A percentile compares a stretch with the other conserved stretches of the same genome.
These are phyloP conservation scores for Acronicta psi DNA, from an alignment of 2,888 invertebrate genomes.

Conservation along the genomic window DNA sequence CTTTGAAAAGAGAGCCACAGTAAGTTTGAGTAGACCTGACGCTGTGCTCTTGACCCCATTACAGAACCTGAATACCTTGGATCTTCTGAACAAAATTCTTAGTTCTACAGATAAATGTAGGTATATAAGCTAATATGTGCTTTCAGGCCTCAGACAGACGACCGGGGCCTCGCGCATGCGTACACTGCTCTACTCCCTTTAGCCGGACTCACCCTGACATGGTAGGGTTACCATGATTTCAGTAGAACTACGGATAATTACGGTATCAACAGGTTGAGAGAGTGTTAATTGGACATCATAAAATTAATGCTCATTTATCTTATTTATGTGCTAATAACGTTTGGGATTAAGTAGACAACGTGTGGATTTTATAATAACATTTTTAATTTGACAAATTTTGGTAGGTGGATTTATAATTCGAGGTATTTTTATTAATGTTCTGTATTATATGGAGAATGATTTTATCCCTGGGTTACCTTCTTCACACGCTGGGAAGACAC, in stretches of 20 bases:
- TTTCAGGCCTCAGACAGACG: slow-evolving; percentile 53
- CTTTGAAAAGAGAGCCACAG: background rate
- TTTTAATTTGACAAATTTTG: no score
- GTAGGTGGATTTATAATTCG: no score
- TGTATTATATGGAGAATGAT: no score
- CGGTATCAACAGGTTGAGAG: slow-evolving; percentile 63
- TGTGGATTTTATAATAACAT: background rate
- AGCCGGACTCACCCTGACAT: slow-evolving; percentile 49
- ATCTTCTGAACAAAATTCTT: slow-evolving; percentile 25
- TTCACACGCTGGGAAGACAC: no score
- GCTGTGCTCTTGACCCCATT: slow-evolving; percentile 37
- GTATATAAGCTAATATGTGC: slow-evolving; percentile 43
- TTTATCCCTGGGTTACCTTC: no score
- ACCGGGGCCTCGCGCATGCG: slow-evolving; percentile 58
- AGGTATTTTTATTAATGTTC: no score
- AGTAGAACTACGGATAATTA: slow-evolving; percentile 17
- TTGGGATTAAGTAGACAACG: background rate
- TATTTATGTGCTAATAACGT: background rate
- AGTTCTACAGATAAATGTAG: slow-evolving; percentile 26
- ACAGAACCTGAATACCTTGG: background rate
- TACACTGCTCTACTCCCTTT: slow-evolving; percentile 38
- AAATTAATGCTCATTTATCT: slow-evolving; percentile 21
- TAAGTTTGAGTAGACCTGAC: no score
- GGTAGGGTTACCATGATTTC: slow-evolving; percentile 34
- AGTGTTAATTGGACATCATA: slow-evolving; percentile 25